Percentiles rank a stretch among this genome's conserved stretches.
Evolutionary conservation across 2,113 vertebrate genomes (phyloP).

Genomic region (Crotalus horridus): DNA sequence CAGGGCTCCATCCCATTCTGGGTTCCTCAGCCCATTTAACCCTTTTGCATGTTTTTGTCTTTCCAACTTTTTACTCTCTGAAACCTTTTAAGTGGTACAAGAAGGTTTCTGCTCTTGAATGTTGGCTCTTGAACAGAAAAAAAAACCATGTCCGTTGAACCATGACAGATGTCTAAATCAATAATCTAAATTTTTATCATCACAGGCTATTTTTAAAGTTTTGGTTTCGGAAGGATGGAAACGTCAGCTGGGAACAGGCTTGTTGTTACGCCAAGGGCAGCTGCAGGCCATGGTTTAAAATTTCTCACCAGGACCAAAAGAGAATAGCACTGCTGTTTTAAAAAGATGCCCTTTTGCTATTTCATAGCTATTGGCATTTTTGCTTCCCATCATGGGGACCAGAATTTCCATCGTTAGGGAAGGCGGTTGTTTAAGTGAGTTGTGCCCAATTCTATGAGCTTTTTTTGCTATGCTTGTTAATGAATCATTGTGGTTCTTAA

Average conservation of each 20-base stretch:
- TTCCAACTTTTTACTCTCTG: background rate
- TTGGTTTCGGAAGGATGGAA: conserved; percentile 3
- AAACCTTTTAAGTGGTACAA: background rate
- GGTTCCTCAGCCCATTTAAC: background rate
- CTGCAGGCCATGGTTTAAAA: fast-evolving
- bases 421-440: background rate
- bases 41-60: background rate
- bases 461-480: background rate
- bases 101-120: background rate
- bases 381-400: background rate
- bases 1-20: background rate
- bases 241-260: conserved; percentile 5
- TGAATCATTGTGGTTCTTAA: background rate
- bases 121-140: background rate
- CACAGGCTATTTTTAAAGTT: conserved; percentile 59
- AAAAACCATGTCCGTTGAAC: background rate
- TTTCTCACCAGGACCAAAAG: background rate
- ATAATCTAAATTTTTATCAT: conserved; percentile 62
- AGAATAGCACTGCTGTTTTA: background rate
- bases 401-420: background rate
- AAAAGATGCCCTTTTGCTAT: background rate
- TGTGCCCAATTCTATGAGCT: background rate
- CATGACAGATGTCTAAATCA: conserved; percentile 54
- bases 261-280: background rate
- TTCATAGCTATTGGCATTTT: background rate